Evolutionary conservation across 1,140 invertebrate species (phyloP).

Genomic region (Drosophila bocki): DNA sequence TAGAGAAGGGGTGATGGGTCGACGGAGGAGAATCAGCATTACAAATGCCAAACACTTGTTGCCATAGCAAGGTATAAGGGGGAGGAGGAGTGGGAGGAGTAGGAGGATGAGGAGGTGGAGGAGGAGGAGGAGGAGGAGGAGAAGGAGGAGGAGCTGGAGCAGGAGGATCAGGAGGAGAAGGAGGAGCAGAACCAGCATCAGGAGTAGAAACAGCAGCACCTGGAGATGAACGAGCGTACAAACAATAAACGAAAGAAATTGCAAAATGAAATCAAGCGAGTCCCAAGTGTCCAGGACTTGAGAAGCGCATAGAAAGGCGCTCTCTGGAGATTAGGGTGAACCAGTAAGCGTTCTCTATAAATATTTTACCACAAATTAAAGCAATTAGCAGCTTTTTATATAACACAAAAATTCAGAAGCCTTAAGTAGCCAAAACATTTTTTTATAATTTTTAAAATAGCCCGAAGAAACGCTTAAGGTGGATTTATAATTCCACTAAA

Average conservation of each 20-base stretch:
- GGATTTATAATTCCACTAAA: no score
- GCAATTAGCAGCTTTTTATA: no score
- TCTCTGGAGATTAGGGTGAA: no score
- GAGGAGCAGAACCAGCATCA: neutral
- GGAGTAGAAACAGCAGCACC: constrained; percentile 6
- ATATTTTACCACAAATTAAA: no score
- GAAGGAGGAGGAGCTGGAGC: no score
- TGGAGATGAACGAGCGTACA: constrained; percentile 30
- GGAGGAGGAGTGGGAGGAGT: neutral
- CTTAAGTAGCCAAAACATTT: neutral
- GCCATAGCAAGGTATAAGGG: constrained; percentile 8
- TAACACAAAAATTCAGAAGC: neutral
- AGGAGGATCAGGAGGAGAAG: neutral
- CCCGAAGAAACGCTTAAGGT: no score
- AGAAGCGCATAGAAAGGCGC: constrained; percentile 2
- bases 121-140: neutral
- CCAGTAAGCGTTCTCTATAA: no score
- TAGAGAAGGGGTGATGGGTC: constrained; percentile 1
- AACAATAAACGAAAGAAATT: constrained; percentile 45
- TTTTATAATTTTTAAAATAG: no score
- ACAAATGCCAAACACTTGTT: constrained; percentile 50
- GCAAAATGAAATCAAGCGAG: constrained; percentile 42
- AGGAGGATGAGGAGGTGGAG: neutral
- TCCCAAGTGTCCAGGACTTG: constrained; percentile 12
- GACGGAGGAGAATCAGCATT: constrained; percentile 24